Base-by-base conservation (phyloP, 2,113 vertebrate species). In the Prolemur simus region DNA sequence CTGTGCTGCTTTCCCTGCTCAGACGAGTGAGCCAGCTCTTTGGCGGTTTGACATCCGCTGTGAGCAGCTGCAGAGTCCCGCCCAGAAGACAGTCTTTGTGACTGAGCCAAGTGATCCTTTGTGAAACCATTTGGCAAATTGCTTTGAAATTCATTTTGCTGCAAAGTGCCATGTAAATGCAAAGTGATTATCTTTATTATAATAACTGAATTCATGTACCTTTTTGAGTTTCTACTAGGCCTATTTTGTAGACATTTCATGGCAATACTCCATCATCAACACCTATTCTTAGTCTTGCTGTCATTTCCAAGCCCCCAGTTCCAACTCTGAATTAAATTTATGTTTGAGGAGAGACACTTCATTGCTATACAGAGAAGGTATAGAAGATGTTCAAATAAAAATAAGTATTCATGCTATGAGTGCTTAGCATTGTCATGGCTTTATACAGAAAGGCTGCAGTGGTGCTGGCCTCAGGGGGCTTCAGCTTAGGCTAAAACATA, bases 101-200 rank as follows among this genome's bases (percentile, higher is more conserved):
- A 87, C 45, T 84, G 60, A 77, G 83, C 89, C 92, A 94, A 90
- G 52, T 27, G 84, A 95, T 95, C 47, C 56, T 77, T 91, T 66
- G 39, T 92, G 32, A 95, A 97, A 92, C n/a, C 2, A 32, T 94
- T 89, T 80, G 71, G 74, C 84, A 95, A 93, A 97, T 80, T 93
- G 76, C 89, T 96, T 94, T 90, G 74, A 93, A 97, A 96, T 96
- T 97, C 94, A 97, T 89, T 96, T 96, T 87, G 80, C 58, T 85
- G n/a, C 52, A 87, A 96, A 96, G 76, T 85, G 87, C 80, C 96
- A 49, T 85, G 84, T 81, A 97, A 96, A 96, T 92, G 89, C 56
- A 92, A 95, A 92, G 87, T 94, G 84, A 97, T 97, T 93, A 95
- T 95, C 91, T 94, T 97, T 94, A 94, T 94, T 92, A 87, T 92